Evolutionary conservation across 2,888 invertebrate species (phyloP).

Genomic region (Drosophila histrio): DNA sequence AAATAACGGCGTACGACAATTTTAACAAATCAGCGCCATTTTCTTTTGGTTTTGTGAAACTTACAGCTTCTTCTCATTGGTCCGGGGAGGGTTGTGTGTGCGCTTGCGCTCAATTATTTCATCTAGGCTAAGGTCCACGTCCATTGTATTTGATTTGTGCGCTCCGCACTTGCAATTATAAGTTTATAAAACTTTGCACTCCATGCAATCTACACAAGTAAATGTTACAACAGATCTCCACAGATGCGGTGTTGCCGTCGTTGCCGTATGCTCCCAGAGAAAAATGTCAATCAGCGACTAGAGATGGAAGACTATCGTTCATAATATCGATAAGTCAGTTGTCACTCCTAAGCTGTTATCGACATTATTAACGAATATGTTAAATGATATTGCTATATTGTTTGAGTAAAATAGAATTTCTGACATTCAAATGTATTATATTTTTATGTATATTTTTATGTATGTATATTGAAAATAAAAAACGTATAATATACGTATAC

Average conservation of each 20-base stretch:
- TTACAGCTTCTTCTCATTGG: conserved; percentile 59
- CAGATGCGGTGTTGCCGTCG: neutral
- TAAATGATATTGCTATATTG: no score
- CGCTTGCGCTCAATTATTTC: conserved; percentile 70
- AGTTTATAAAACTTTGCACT: neutral
- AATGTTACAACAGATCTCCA: neutral
- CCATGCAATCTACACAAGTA: neutral
- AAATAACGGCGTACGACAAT: neutral
- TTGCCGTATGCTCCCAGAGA: neutral
- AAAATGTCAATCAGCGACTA: conserved; percentile 2
- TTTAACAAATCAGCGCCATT: conserved; percentile 49
- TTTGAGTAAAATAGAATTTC: no score
- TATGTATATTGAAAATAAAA: no score
- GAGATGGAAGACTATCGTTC: neutral
- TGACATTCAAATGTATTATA: no score
- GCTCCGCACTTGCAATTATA: neutral
- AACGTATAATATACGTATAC: no score
- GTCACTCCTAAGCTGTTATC: neutral
- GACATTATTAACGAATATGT: no score
- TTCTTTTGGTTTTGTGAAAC: conserved; percentile 43
- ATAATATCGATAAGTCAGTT: conserved; percentile 9
- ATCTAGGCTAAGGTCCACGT: conserved; percentile 60
- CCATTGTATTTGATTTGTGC: conserved; percentile 33
- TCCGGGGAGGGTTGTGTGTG: conserved; percentile 25
- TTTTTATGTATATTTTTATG: no score